Base-by-base conservation (phyloP, 2,888 invertebrate genomes). In the Zygogramma bicolorata region DNA sequence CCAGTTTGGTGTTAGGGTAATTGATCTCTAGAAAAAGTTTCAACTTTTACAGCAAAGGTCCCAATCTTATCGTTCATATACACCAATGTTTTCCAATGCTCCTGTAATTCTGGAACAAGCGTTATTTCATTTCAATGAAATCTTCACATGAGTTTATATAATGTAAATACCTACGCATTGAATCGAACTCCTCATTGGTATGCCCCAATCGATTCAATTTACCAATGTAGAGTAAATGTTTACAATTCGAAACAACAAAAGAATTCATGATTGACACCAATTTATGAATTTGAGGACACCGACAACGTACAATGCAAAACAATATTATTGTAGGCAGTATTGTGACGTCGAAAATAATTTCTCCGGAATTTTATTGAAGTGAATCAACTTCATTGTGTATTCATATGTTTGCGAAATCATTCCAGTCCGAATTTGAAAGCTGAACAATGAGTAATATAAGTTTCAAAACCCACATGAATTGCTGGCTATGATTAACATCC, bases 381-480 rank as follows among this genome's bases (percentile, higher is more conserved):
- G 62, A 62, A 62, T 62, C 62, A 62, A 42, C 62, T 42, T 62
- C 40, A 62, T 62, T 62, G 62, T 42, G 25, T 62, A 62, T 62
- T 40, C 62, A 62, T n/a, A n/a, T 42, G 62, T 34, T 62, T 22
- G 42, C 62, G 42, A 62, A 62, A 62, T 42, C 22, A 53, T 53
- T 25, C 53, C 22, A 10, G 53, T 25, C 25, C 53, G 25, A 40
- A 5, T 42, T 42, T 42, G 42, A 22, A 38, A 38, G 38, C 15
- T 40, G 40, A 61, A 61, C 42, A 62, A 62, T 62, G 62, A 62
- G 62, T 42, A 62, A 62, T 62, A 25, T 42, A 7, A 42, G 62
- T 27, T 15, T 27, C 13, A 22, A 22, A 62, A 27, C 62, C 62
- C 62, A 62, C 62, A 42, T 62, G 15, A 42, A 6, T 62, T 62